Evolutionary conservation across 2,888 invertebrate species (phyloP).

Genomic region (Watsonalla binaria): DNA sequence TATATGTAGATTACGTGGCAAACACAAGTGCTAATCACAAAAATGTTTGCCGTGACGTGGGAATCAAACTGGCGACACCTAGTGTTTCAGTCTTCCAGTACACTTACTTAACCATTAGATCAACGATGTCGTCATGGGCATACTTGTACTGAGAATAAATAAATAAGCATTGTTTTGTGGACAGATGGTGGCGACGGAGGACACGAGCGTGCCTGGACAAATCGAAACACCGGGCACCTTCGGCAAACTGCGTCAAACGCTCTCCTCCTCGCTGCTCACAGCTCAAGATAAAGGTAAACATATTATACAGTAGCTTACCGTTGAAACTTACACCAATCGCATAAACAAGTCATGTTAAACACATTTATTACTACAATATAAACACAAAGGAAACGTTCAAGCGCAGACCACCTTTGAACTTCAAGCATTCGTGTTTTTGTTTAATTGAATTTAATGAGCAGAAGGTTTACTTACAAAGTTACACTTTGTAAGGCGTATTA

Average conservation of each 20-base stretch:
- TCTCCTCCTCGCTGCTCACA: conserved; percentile 88
- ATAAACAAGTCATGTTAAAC: no score
- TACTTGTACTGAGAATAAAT: not conserved
- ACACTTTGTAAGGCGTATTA: conserved; percentile 25
- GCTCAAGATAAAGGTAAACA: conserved; percentile 89
- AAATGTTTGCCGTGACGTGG: no score
- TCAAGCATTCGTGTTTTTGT: not conserved
- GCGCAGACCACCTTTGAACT: not conserved
- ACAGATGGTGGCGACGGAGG: conserved; percentile 92
- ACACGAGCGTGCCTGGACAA: conserved; percentile 80
- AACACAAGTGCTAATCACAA: no score
- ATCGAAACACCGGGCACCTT: conserved; percentile 85
- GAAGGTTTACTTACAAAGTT: conserved; percentile 24
- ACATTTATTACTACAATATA: no score
- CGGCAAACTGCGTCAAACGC: conserved; percentile 89
- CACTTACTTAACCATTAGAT: no score
- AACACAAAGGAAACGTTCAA: not conserved
- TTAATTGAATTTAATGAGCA: conserved; percentile 27
- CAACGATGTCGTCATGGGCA: no score
- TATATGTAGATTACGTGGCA: no score
- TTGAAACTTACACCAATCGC: no score
- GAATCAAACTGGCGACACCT: no score
- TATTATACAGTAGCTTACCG: no score
- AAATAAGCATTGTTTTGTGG: conserved; percentile 15
- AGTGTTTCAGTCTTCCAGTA: no score